Evolutionary conservation across 2,797 vertebrate species (phyloP), one percentile per base, ranked within the genome.

Genomic region (Esox lucius): DNA sequence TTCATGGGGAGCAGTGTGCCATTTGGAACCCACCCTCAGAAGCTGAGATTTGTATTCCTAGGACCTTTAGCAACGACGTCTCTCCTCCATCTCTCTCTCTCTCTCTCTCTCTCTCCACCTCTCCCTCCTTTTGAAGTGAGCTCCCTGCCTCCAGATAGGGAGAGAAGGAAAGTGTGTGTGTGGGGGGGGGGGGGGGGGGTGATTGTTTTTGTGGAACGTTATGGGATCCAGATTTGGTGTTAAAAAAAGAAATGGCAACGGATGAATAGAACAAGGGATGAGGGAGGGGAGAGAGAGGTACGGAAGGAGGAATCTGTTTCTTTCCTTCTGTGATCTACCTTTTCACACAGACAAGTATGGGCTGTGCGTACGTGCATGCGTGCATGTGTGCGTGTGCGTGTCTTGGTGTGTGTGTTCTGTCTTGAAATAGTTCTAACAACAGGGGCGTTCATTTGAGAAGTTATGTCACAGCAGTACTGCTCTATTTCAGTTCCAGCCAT

Each of bases 171-270:
- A 72, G 74, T 35, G n/a, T n/a, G n/a, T n/a, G n/a, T n/a, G n/a
- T n/a, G n/a, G n/a, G n/a, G n/a, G n/a, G n/a, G n/a, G n/a, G n/a
- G n/a, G n/a, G n/a, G 71, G 9, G 4, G 42, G 2, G 56, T 53
- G 72, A 71, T 56, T 78, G 81, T 80, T 80, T 72, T 82, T 83
- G 78, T 80, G n/a, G 42, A 83, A 71, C 75, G 68, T 85, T 87
- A 88, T 80, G 78, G 64, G 74, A 80, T 84, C 81, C 81, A 88
- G 81, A 88, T 83, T 82, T 51, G 15, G 64, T 71, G 75, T 68
- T 6, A 49, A 49, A n/a, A 8, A 74, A 39, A n/a, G 39, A 75
- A 28, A 66, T 19, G 74, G 66, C 15, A 62, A 65, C 9, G 53
- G 28, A 79, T 79, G 39, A 77, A 19, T 81, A 75, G 70, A 66